Conservation (phyloP, 2,797 vertebrate species). For the Euphonia xanthogaster region DNA sequence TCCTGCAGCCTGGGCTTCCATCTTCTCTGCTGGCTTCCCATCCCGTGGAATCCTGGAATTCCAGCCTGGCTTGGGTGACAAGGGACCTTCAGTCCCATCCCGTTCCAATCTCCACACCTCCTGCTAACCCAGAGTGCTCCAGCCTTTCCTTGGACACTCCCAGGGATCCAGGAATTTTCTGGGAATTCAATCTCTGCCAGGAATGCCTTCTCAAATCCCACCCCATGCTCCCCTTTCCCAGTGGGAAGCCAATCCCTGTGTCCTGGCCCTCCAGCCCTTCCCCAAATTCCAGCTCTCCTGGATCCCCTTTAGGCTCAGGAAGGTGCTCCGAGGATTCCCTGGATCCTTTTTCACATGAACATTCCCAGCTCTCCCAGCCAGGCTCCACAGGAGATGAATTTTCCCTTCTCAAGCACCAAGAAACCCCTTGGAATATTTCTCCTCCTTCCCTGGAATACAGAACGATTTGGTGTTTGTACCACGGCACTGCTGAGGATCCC, state of each 20-base stretch:
- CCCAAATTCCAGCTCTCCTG: not conserved
- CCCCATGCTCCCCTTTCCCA: too few relatives aligned
- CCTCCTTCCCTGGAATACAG: not conserved
- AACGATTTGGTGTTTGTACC: not conserved
- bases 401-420: not conserved
- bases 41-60: not conserved
- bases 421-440: not conserved
- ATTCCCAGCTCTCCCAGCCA: not conserved
- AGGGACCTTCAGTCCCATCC: not conserved
- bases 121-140: accelerated
- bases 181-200: not conserved
- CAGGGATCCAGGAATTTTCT: not conserved
- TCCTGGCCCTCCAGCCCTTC: accelerated
- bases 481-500: not conserved
- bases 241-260: not conserved
- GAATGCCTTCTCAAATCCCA: not conserved
- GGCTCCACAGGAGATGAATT: not conserved
- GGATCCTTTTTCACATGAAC: not conserved
- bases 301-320: not conserved
- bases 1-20: not conserved
- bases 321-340: accelerated
- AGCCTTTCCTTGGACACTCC: accelerated
- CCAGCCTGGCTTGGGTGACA: not conserved
- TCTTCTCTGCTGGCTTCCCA: not conserved
- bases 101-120: accelerated